Conservation (phyloP, 2,113 vertebrate genomes). For the Pungitius pungitius region DNA sequence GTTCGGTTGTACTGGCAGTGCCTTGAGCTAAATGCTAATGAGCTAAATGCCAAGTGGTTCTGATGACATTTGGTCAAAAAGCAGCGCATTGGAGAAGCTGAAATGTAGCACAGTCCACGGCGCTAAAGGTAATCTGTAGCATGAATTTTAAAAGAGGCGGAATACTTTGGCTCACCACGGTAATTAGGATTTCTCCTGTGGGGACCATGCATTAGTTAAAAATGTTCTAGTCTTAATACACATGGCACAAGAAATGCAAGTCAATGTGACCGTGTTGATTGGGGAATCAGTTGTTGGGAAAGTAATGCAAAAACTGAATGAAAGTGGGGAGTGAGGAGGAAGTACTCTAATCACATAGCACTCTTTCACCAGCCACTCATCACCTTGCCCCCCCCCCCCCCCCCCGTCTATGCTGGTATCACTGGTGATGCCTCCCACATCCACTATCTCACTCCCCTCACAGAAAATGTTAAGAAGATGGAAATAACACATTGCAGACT, state of each 20-base stretch:
- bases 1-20: neutral
- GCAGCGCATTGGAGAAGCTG: neutral
- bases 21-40: neutral
- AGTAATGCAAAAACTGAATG: neutral
- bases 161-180: neutral
- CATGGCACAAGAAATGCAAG: neutral
- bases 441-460: slow-evolving; percentile 3
- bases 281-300: neutral
- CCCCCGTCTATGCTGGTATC: slow-evolving; percentile 20
- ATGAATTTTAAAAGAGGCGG: neutral
- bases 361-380: slow-evolving; percentile 19
- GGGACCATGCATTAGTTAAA: neutral
- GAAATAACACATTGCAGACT: slow-evolving; percentile 31
- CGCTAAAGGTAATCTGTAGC: neutral
- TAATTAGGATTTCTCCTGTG: neutral
- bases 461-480: slow-evolving; percentile 26
- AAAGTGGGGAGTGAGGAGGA: neutral
- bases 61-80: neutral
- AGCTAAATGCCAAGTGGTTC: neutral
- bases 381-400: slow-evolving; percentile 1
- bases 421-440: slow-evolving; percentile 26
- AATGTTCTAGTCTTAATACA: neutral
- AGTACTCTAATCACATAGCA: slow-evolving; percentile 15
- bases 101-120: neutral
- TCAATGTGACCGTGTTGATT: neutral